Percentiles rank a stretch among this genome's conserved stretches.
These are phyloP conservation scores for Microctonus aethiopoides DNA, from an alignment of 2,888 invertebrate genomes.

Conservation along the genomic window DNA sequence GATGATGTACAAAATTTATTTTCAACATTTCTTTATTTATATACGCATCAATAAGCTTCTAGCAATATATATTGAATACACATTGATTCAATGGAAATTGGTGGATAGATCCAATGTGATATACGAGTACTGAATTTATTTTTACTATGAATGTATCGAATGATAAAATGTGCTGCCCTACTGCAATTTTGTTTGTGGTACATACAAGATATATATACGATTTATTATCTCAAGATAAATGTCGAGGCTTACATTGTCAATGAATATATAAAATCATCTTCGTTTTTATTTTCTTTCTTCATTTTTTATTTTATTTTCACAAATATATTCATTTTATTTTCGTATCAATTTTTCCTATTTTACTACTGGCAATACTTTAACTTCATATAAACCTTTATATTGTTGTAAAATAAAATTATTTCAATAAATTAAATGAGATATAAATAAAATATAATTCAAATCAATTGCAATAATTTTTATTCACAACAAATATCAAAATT, in stretches of 20 bases:
- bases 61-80: background rate
- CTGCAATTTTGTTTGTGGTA: background rate
- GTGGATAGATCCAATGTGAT: background rate
- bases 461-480: too few relatives aligned
- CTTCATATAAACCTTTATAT: too few relatives aligned
- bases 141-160: background rate
- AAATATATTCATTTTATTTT: background rate
- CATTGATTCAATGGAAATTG: background rate
- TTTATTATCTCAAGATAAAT: background rate
- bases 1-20: background rate
- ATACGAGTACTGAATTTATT: background rate
- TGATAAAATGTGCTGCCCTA: too few relatives aligned
- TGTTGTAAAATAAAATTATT: too few relatives aligned
- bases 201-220: background rate
- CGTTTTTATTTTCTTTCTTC: background rate
- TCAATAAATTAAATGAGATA: too few relatives aligned
- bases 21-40: background rate
- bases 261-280: background rate
- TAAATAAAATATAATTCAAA: too few relatives aligned
- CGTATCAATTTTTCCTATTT: background rate
- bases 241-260: background rate
- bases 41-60: background rate
- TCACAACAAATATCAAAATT: too few relatives aligned
- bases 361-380: too few relatives aligned
- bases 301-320: background rate